Conservation (phyloP, 2,888 invertebrate genomes). For the Tricholauxania praeusta region DNA sequence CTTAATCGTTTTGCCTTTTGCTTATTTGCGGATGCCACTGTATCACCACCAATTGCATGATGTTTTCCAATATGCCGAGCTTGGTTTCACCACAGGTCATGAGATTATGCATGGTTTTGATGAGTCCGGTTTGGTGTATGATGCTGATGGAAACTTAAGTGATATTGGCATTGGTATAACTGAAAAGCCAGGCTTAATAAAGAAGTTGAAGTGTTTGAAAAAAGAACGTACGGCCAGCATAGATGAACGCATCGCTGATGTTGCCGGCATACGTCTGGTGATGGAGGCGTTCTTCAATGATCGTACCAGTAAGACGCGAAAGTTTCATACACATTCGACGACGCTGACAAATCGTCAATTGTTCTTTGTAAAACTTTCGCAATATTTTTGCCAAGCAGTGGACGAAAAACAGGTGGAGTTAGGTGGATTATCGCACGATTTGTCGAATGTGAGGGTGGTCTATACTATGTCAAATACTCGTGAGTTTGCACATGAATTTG, state of each 20-base stretch:
- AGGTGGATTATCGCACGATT: conserved; percentile 48
- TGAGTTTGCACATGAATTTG: conserved; percentile 56
- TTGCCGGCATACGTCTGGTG: conserved; percentile 58
- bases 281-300: conserved; percentile 53
- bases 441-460: conserved; percentile 56
- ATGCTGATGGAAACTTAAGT: conserved; percentile 39
- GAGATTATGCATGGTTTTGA: conserved; percentile 61
- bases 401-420: conserved; percentile 35
- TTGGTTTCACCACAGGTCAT: conserved; percentile 60
- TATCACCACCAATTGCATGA: conserved; percentile 57
- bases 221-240: conserved; percentile 48
- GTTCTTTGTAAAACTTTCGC: conserved; percentile 60
- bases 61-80: conserved; percentile 57
- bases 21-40: conserved; percentile 57
- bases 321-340: conserved; percentile 24
- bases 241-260: conserved; percentile 57
- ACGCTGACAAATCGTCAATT: conserved; percentile 40
- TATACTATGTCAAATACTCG: conserved; percentile 58
- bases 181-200: conserved; percentile 47
- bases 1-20: conserved; percentile 57
- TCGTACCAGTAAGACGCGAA: conserved; percentile 44
- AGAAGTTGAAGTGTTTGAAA: conserved; percentile 50
- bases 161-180: neutral
- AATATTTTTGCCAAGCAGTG: conserved; percentile 56
- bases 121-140: conserved; percentile 52